These are phyloP conservation scores for Hyaena hyaena DNA, from an alignment of 2,113 vertebrate species.

Conservation along the genomic window DNA sequence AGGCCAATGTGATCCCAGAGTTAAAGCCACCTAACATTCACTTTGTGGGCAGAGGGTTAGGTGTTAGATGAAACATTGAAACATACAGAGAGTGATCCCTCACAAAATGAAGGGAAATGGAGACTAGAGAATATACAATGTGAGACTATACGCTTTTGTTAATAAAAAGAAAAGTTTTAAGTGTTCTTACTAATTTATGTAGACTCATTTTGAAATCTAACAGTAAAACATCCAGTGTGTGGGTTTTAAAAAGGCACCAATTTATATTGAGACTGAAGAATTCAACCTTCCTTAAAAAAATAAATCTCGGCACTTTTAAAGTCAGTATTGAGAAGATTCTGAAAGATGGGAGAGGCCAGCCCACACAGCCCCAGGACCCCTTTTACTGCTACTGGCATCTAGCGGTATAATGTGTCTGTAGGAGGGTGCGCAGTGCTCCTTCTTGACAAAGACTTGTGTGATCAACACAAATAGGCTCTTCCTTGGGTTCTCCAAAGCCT, in stretches of 20 bases:
- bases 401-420: neutral
- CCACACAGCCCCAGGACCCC: neutral
- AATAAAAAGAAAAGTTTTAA: conserved; percentile 32
- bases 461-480: neutral
- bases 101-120: neutral
- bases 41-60: neutral
- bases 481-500: neutral
- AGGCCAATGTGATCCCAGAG: neutral
- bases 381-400: neutral
- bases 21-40: neutral
- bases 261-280: conserved; percentile 33
- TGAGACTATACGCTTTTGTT: neutral
- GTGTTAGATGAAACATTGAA: neutral
- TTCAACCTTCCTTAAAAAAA: conserved; percentile 21
- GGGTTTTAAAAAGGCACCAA: neutral
- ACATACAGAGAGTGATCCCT: neutral
- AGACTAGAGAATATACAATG: neutral
- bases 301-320: neutral
- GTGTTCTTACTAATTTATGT: neutral
- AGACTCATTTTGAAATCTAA: conserved; percentile 32
- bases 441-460: conserved; percentile 14
- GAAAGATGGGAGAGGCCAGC: neutral
- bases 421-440: neutral
- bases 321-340: conserved; percentile 4
- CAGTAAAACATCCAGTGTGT: neutral